Evolutionary conservation across 1,140 invertebrate species (phyloP), one percentile per base, ranked within the genome.

Genomic region (Danaus melanippus): DNA sequence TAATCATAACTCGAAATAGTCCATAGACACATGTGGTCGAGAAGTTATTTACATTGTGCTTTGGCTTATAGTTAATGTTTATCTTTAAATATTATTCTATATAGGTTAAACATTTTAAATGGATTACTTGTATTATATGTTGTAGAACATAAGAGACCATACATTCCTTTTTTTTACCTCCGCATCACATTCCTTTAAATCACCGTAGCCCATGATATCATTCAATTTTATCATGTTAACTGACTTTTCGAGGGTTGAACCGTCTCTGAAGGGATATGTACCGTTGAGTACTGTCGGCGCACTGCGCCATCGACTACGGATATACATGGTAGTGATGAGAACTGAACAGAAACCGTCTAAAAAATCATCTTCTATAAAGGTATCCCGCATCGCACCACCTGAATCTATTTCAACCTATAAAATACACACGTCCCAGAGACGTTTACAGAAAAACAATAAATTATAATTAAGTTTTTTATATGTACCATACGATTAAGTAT

Each of bases 261-360:
- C 53, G 52, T 79, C 74, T 6, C 57, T 65, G 47, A 88, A 88
- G 7, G 62, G 62, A 12, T 47, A 48, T 4, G 79, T 76, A 1
- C 74, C 81, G 51, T 88, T 88, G 11, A 87, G 73, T 8, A 87
- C 69, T 0, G 84, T 87, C 47, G 86, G 84, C 21, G 84, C 64
- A 41, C 79, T 66, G 0, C 82, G 75, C 86, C 87, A 88, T 6
- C 72, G 76, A 43, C 65, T 92, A 69, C 96, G 96, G 72, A 96
- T 93, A 74, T 97, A 95, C 50, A 97, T 86, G 1, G 94, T 95
- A 78, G 94, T 96, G 0, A 95, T 78, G 2, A 96, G 75, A 8
- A 96, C 88, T 12, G 73, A 79, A 46, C 67, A 67, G 7, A 76
- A 56, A 8, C 71, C 74, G 2, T 59, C 60, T 1, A 61, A 68